Evolutionary conservation across 2,797 vertebrate genomes (phyloP).

Genomic region (Loriculus beryllinus): DNA sequence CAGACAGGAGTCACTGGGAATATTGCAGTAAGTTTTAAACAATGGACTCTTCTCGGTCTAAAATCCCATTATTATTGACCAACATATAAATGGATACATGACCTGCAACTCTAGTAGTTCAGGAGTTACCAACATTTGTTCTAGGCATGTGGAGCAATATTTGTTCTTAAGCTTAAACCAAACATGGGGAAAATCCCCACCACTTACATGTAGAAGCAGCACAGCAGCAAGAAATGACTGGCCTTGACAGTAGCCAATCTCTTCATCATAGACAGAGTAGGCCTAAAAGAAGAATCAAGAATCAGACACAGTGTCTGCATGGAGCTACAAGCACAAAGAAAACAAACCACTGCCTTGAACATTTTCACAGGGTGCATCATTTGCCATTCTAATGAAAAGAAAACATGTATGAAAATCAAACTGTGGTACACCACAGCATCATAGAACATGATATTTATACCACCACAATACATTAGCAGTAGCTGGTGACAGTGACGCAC

Average conservation of each 20-base stretch:
- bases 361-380: background rate
- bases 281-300: constrained; percentile 77
- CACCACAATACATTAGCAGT: background rate
- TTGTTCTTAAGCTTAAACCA: background rate
- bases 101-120: background rate
- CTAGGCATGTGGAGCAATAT: background rate
- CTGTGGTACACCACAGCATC: background rate
- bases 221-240: constrained; percentile 98
- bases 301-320: background rate
- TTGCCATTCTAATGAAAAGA: background rate
- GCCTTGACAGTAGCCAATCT: constrained; percentile 98
- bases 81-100: accelerated
- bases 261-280: constrained; percentile 98
- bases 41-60: background rate
- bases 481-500: background rate
- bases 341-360: background rate
- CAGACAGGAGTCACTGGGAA: background rate
- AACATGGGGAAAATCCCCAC: accelerated
- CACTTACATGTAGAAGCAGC: constrained; percentile 94
- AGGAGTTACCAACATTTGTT: background rate
- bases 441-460: background rate
- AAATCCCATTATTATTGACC: background rate
- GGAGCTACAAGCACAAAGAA: background rate
- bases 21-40: background rate
- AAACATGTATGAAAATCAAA: background rate